A percentile compares a stretch with the other conserved stretches of the same genome.
phyloP scores from a whole-genome alignment of 92 coral and sea anemone species.

The Parazoanthus atlanticus region DNA sequence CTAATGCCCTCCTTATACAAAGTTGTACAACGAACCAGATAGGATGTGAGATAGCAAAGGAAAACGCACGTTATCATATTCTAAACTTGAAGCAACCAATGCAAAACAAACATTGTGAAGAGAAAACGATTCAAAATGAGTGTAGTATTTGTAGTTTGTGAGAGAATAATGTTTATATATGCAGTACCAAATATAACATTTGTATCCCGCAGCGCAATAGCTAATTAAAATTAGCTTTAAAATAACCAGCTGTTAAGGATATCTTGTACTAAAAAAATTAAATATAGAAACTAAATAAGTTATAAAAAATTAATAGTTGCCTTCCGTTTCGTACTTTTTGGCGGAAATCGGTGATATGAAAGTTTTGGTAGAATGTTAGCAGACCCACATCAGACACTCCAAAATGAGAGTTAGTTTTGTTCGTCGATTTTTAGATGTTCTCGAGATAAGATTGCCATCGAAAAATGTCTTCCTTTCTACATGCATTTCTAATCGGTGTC shows the following conservation, averaged over 20 bases:
- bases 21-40: neutral
- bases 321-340: neutral
- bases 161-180: neutral
- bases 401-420: neutral
- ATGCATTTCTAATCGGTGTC: neutral
- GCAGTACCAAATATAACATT: neutral
- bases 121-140: neutral
- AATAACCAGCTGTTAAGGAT: constrained; percentile 1
- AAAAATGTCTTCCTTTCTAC: too few species aligned
- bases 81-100: neutral
- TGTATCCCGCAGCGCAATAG: neutral
- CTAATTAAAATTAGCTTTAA: neutral
- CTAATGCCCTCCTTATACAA: neutral
- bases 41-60: neutral
- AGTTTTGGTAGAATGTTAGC: neutral
- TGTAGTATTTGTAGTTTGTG: neutral
- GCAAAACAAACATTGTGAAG: neutral
- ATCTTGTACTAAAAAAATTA: neutral
- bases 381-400: too few species aligned
- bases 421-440: neutral
- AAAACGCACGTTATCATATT: neutral
- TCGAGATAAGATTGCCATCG: neutral
- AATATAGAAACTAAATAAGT: neutral
- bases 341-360: neutral
- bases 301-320: neutral